Conservation (phyloP, 2,113 vertebrate species). For the Callospermophilus lateralis region DNA sequence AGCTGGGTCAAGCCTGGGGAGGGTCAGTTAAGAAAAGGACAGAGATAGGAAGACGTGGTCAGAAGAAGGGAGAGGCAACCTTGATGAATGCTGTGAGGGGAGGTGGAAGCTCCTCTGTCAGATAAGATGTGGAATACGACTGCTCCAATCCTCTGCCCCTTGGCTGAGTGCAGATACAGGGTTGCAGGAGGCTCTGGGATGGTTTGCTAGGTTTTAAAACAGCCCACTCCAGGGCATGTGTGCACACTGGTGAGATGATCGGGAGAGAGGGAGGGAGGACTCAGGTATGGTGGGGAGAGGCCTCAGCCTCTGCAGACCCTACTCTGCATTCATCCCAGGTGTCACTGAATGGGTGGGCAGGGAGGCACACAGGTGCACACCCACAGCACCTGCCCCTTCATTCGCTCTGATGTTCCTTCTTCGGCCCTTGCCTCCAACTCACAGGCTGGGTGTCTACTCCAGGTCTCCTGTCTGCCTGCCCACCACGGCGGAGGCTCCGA, state of each 20-base stretch:
- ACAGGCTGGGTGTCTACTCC: no score
- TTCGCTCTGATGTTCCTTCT: neutral
- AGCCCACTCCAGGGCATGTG: neutral
- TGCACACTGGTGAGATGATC: accelerated
- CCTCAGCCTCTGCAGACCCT: neutral
- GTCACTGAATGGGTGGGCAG: neutral
- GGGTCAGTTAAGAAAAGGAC: neutral
- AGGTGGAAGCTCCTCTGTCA: neutral
- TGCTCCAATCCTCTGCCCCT: neutral
- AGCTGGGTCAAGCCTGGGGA: neutral
- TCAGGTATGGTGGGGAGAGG: no score
- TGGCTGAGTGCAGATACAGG: neutral
- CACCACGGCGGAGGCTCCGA: neutral
- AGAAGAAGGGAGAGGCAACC: neutral
- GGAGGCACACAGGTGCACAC: no score
- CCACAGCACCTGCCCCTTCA: neutral
- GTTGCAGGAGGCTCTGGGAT: neutral
- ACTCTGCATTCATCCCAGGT: neutral
- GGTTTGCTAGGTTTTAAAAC: neutral
- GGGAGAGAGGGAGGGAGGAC: neutral
- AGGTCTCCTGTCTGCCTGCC: neutral
- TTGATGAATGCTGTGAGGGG: neutral
- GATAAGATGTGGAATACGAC: neutral
- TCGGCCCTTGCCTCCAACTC: neutral
- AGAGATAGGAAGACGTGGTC: neutral